Conservation (phyloP, 2,888 invertebrate species). For the Petrolisthes cinctipes region DNA sequence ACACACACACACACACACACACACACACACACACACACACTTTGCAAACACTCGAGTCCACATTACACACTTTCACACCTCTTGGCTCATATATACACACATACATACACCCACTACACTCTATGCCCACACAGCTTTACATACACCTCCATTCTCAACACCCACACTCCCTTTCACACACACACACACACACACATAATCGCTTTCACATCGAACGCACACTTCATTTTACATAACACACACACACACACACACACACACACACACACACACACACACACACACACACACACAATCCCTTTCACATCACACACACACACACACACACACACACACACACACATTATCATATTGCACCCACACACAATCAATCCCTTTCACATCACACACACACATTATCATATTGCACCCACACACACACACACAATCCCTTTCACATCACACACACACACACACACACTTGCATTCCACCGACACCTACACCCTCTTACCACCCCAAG, state of each 20-base stretch:
- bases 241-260: too few species aligned
- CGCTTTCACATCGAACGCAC: too few species aligned
- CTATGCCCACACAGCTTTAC: neutral
- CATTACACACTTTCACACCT: neutral
- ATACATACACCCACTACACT: neutral
- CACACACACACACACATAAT: neutral
- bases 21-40: too few species aligned
- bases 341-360: too few species aligned
- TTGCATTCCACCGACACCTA: neutral
- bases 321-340: too few species aligned
- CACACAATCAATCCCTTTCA: too few species aligned
- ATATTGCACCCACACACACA: neutral
- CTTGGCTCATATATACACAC: neutral
- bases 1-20: too few species aligned
- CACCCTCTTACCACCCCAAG: neutral
- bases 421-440: neutral
- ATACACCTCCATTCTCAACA: neutral
- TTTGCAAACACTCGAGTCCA: neutral
- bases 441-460: neutral
- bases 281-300: too few species aligned
- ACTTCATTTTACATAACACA: too few species aligned
- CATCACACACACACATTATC: neutral
- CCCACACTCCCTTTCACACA: neutral
- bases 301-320: too few species aligned
- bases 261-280: neutral